Evolutionary conservation across 2,888 invertebrate species (phyloP).

Genomic region (Ctenicera cuprea): DNA sequence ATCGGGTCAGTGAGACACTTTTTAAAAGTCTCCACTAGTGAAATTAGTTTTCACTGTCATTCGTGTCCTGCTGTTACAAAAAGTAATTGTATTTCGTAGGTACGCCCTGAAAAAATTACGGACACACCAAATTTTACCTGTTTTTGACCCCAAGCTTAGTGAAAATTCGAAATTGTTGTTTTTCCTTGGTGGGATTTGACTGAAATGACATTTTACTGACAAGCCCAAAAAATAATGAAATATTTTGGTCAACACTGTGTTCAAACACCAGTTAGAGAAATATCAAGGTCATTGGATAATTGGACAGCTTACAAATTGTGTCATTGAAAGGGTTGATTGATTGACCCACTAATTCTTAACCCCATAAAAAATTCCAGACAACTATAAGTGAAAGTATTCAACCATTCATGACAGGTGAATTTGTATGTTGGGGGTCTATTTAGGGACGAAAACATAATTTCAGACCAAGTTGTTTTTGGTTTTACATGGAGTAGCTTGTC

Average conservation of each 20-base stretch:
- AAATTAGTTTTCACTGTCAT: conserved; percentile 47
- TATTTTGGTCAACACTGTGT: conserved; percentile 26
- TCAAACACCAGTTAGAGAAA: conserved; percentile 36
- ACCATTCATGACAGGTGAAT: conserved; percentile 5
- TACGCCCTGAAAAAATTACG: conserved; percentile 34
- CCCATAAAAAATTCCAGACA: conserved; percentile 18
- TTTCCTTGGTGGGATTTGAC: too few species aligned
- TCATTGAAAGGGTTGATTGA: conserved; percentile 48
- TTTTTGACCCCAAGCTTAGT: neutral
- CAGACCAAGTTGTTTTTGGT: too few species aligned
- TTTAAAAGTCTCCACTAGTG: conserved; percentile 35
- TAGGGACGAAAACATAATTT: too few species aligned
- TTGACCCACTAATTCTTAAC: conserved; percentile 37
- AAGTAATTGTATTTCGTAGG: conserved; percentile 33
- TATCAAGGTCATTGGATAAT: conserved; percentile 49
- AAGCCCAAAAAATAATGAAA: conserved; percentile 17
- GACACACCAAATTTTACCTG: neutral
- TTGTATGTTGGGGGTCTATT: neutral
- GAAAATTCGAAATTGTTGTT: neutral
- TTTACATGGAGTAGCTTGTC: too few species aligned
- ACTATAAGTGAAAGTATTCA: conserved; percentile 21
- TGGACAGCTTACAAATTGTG: conserved; percentile 40
- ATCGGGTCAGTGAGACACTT: conserved; percentile 44
- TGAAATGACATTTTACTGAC: neutral
- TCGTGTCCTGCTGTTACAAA: conserved; percentile 19